phyloP scores from a whole-genome alignment of 2,797 vertebrate genomes.

The Phyllotis vaccarum region DNA sequence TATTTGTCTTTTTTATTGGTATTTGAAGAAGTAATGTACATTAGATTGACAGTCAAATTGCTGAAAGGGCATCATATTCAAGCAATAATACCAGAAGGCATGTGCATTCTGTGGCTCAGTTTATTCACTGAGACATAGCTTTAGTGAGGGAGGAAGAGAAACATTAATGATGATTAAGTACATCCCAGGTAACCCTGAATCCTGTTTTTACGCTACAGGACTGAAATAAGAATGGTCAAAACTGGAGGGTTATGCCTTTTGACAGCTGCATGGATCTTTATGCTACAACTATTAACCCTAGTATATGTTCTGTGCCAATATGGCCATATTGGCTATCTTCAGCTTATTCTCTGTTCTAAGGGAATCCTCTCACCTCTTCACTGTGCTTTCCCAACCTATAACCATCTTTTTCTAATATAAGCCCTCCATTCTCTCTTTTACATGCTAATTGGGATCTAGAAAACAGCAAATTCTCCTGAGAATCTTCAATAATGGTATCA shows the following conservation, averaged over 20 bases:
- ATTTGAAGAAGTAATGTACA: conserved; percentile 83
- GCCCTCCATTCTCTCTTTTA: background rate
- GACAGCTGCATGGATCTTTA: background rate
- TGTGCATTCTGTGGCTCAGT: conserved; percentile 67
- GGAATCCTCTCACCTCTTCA: background rate
- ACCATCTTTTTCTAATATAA: background rate
- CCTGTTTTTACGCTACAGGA: background rate
- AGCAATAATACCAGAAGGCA: conserved; percentile 81
- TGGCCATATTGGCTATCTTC: background rate
- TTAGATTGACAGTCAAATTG: conserved; percentile 85
- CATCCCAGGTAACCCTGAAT: background rate
- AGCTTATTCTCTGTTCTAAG: background rate
- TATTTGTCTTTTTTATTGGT: conserved; percentile 84
- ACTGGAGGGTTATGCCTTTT: background rate
- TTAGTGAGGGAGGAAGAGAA: conserved; percentile 72
- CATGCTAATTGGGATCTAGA: background rate
- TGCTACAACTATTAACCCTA: background rate
- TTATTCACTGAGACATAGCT: conserved; percentile 72
- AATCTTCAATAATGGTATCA: background rate
- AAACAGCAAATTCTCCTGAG: background rate
- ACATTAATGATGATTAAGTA: background rate
- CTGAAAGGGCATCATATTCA: conserved; percentile 83
- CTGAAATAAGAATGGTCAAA: background rate
- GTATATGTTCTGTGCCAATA: background rate
- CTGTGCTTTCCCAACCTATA: background rate